Percentiles rank a stretch among this genome's conserved stretches.
These are phyloP conservation scores for Leptinotarsa texana DNA, from an alignment of 1,140 invertebrate genomes.

Conservation along the genomic window DNA sequence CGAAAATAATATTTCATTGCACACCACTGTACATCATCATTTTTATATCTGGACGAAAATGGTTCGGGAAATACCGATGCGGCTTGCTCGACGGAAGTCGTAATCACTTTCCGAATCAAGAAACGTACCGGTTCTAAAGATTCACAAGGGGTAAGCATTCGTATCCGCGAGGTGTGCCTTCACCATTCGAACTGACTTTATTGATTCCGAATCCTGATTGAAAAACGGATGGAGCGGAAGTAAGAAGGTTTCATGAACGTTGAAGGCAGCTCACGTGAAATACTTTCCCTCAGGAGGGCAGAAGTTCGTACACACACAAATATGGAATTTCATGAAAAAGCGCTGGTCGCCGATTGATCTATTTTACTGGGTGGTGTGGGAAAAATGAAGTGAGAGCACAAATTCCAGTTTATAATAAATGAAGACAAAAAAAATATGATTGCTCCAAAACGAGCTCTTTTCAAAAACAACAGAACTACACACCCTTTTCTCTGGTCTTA, in stretches of 20 bases:
- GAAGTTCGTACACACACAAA: background rate
- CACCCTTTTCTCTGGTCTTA: too few species aligned
- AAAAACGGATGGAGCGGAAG: constrained; percentile 49
- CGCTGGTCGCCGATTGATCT: background rate
- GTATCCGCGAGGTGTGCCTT: constrained; percentile 5
- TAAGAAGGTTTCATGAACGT: constrained; percentile 45
- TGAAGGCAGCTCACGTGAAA: constrained; percentile 8
- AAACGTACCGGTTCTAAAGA: constrained; percentile 5
- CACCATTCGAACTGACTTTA: constrained; percentile 27
- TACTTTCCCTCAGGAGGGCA: background rate
- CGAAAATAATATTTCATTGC: too few species aligned
- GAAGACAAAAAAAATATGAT: too few species aligned
- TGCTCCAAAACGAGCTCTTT: too few species aligned
- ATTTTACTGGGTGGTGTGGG: background rate
- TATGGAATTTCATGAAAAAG: background rate
- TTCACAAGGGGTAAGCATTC: constrained; percentile 9
- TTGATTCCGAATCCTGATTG: constrained; percentile 45
- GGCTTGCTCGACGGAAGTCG: background rate
- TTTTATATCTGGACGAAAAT: background rate
- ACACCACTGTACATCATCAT: too few species aligned
- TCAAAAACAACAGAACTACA: too few species aligned
- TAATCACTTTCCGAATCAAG: constrained; percentile 2
- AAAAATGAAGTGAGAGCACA: too few species aligned
- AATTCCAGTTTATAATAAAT: too few species aligned
- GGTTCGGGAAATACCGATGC: background rate